These are phyloP conservation scores for Meteorus colon DNA, from an alignment of 2,888 invertebrate genomes.

Conservation along the genomic window DNA sequence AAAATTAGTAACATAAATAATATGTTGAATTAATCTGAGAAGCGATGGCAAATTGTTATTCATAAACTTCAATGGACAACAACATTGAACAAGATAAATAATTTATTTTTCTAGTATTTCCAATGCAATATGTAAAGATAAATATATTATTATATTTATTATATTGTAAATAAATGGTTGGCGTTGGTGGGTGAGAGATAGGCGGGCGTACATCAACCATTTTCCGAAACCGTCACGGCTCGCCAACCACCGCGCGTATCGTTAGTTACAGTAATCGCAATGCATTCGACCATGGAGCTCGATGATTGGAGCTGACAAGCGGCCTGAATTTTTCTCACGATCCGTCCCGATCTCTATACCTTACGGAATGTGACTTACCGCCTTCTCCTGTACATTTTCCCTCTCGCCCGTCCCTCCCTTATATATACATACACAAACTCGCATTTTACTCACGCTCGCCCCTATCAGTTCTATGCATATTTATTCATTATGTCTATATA, in stretches of 20 bases:
- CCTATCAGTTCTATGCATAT: conserved; percentile 16
- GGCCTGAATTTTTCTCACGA: conserved; percentile 46
- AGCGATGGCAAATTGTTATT: neutral
- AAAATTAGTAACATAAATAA: too few species aligned
- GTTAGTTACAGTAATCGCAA: conserved; percentile 52
- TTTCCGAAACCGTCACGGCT: conserved; percentile 48
- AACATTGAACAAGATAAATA: neutral
- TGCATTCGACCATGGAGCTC: conserved; percentile 44
- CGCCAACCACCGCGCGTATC: conserved; percentile 41
- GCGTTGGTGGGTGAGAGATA: conserved; percentile 38
- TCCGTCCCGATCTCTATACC: conserved; percentile 36
- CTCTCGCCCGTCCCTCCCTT: neutral
- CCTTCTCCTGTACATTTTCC: conserved; percentile 11
- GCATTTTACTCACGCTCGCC: neutral
- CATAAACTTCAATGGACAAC: neutral
- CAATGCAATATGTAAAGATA: neutral
- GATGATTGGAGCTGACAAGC: conserved; percentile 53
- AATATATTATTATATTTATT: conserved; percentile 7
- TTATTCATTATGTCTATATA: neutral
- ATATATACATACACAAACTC: neutral
- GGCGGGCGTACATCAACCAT: conserved; percentile 43
- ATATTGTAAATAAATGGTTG: conserved; percentile 19
- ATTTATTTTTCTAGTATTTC: neutral
- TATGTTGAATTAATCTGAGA: too few species aligned
- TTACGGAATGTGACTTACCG: conserved; percentile 49